A percentile compares a stretch with the other conserved stretches of the same genome.
These are phyloP conservation scores for Habroteleia sp. DNA, from an alignment of 2,888 invertebrate genomes.

Conservation along the genomic window DNA sequence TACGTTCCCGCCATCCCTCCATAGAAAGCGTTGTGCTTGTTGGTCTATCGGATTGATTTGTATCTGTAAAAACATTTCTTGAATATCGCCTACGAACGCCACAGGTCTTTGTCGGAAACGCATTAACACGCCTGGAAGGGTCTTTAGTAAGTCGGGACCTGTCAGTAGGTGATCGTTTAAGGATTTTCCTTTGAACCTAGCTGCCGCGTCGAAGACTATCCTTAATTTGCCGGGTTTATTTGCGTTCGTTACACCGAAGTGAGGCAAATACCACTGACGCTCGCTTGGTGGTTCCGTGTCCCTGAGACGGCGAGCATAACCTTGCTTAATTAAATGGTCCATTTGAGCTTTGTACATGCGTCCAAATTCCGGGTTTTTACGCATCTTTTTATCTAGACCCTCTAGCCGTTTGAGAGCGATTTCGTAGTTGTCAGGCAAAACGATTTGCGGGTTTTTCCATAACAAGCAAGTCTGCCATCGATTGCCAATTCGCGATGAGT, in stretches of 20 bases:
- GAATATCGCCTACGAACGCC: constrained; percentile 67
- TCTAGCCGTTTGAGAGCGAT: background rate
- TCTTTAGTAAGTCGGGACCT: background rate
- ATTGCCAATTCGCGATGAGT: background rate
- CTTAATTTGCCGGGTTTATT: constrained; percentile 1
- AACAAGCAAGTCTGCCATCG: constrained; percentile 28
- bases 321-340: background rate
- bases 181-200: background rate
- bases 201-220: constrained; percentile 6
- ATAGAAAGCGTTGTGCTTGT: constrained; percentile 63
- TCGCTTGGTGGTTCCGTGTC: background rate
- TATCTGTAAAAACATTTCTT: constrained; percentile 74
- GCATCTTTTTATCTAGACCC: background rate
- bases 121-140: constrained; percentile 50
- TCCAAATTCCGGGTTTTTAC: background rate
- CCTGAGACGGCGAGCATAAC: background rate
- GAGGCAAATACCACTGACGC: constrained; percentile 9
- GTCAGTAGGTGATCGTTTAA: background rate
- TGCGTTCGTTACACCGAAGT: background rate
- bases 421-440: background rate
- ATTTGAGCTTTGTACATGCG: background rate
- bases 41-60: constrained; percentile 68
- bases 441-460: background rate
- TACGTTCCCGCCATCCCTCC: too few species aligned
- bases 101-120: constrained; percentile 62